Evolutionary conservation across 1,140 invertebrate species (phyloP), one percentile per base, ranked within the genome.

Genomic region (Drosophila subobscura): DNA sequence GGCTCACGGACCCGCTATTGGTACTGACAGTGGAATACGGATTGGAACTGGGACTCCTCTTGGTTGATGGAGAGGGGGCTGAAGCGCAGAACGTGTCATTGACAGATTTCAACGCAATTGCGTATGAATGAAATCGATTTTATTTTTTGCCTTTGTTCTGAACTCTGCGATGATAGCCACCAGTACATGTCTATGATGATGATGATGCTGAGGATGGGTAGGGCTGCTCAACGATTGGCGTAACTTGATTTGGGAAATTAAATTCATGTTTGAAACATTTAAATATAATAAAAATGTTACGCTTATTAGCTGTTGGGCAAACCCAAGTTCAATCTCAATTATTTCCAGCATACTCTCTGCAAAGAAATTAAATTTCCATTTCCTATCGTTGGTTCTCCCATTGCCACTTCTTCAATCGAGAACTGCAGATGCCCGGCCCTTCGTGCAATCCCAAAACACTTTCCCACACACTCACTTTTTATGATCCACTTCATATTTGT

Each of bases 91-190:
- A 83, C 74, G 81, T 88, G 83, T 76, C 78, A 86, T 86, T 88
- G 83, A 86, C 78, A 88, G 83, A 86, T 86, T 86, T 86, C 80
- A 80, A 67, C 66, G 76, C 71, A 86, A 86, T 72, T 86, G 83
- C 74, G 63, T 68, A 83, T 88, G 83, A 88, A 88, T 88, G 83
- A 83, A 88, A 88, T 88, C 75, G 83, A 88, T 88, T 81, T 88
- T 12, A 10, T 37, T 37, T 71, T 70, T 57, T 52, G 46, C 55
- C 59, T 61, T 77, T 67, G 46, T 72, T 71, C 67, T 52, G 23
- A 16, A 25, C 55, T 61, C 66, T 41, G 16, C 16, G 49, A 14
- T 53, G 67, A 65, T 49, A 65, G 33, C 57, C 44, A 49, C 33
- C 44, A 37, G 57, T 47, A 40, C 42, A 40, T 42, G 40, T 16